A percentile compares a stretch with the other conserved stretches of the same genome.
Evolutionary conservation across 1,140 invertebrate species (phyloP).

Genomic region (Megathymus violae): DNA sequence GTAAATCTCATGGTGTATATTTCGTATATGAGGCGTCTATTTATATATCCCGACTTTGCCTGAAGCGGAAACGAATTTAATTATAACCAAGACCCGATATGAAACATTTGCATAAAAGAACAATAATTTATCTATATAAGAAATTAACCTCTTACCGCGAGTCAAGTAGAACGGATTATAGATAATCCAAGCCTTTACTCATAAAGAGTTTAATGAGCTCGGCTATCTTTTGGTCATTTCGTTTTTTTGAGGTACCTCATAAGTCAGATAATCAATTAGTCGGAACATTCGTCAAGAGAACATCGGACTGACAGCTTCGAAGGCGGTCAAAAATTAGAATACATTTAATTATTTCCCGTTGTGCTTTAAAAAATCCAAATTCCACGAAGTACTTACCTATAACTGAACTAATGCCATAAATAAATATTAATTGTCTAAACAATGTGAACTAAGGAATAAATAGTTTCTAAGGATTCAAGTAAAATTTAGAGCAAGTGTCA

Average conservation of each 20-base stretch:
- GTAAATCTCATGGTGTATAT: slow-evolving; percentile 35
- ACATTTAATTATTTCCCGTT: slow-evolving; percentile 3
- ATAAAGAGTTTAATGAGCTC: slow-evolving; percentile 73
- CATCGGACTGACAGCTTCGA: slow-evolving; percentile 27
- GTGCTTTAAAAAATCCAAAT: too few species aligned
- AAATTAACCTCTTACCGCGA: slow-evolving; percentile 75
- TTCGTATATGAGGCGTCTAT: slow-evolving; percentile 71
- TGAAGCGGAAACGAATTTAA: slow-evolving; percentile 70
- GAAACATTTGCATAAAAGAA: slow-evolving; percentile 77
- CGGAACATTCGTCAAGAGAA: slow-evolving; percentile 52
- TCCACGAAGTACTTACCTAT: too few species aligned
- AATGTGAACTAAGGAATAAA: too few species aligned
- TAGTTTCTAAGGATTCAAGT: too few species aligned
- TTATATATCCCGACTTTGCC: slow-evolving; percentile 60
- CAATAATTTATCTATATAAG: slow-evolving; percentile 76
- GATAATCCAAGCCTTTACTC: slow-evolving; percentile 59
- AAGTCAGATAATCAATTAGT: slow-evolving; percentile 65
- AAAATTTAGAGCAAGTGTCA: too few species aligned
- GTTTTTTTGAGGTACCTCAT: slow-evolving; percentile 39
- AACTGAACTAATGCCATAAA: too few species aligned
- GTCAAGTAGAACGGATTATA: slow-evolving; percentile 59
- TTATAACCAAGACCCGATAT: slow-evolving; percentile 68
- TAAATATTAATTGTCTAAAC: too few species aligned
- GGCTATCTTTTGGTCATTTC: slow-evolving; percentile 47
- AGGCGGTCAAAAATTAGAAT: slow-evolving; percentile 10